Evolutionary conservation across 2,888 invertebrate genomes (phyloP), one percentile per base, ranked within the genome.

Genomic region (Notodonta dromedarius): DNA sequence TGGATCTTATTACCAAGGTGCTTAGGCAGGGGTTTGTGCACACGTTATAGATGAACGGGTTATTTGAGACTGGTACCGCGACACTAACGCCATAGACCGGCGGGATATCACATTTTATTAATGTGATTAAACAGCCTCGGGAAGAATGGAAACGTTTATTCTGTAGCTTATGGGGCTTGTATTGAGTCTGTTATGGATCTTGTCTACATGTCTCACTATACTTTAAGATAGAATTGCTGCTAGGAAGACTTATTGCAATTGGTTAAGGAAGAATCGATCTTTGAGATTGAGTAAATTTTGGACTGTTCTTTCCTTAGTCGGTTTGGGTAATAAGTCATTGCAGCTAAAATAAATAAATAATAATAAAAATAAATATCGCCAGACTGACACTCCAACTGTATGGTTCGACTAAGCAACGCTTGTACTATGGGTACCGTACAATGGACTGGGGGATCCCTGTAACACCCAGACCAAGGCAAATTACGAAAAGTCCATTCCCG

Each of bases 81-180:
- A 52, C 35, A 12, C 50, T 50, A 50, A 50, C 24, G 52, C 52
- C 12, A 32, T 32, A 52, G 52, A 32, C 8, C 32, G 52, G 32
- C 52, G 32, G 52, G 32, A 52, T 52, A 52, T 52, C 52, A 52
- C 32, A 52, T 52, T 52, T 51, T 51, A 51, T 51, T 52, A 32
- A 52, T 32, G 52, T 52, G 52, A 52, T 52, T 12, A 52, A 32
- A 52, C 32, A 13, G 52, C 11, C 32, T 52, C 52, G 52, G 32
- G 52, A 52, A 52, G 52, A 52, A 52, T 52, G 52, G 52, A 1
- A 13, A 24, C 35, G 24, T 52, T 52, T 32, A 32, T 24, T 11
- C 52, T 5, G 52, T 6, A 32, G 52, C 35, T 52, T 35, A 35
- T 35, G 13, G 12, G 50, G 48, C 48, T 24, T 24, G 24, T 24